Evolutionary conservation across 2,797 vertebrate genomes (phyloP).

Genomic region (Trichosurus vulpecula): DNA sequence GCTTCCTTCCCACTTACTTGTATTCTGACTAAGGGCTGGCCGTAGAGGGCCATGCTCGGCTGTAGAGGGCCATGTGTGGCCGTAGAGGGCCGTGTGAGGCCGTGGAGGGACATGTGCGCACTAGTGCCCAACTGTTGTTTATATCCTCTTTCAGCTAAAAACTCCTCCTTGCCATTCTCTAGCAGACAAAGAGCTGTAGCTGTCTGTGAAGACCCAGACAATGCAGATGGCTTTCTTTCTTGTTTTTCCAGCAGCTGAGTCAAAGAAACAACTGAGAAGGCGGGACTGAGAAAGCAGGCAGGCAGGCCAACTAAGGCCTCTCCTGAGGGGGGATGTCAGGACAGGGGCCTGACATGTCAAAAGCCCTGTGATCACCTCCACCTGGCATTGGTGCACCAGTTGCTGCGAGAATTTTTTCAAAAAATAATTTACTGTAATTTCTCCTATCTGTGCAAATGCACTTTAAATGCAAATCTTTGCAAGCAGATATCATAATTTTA

Average conservation of each 20-base stretch:
- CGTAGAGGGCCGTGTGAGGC: not conserved
- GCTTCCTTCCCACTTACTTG: not conserved
- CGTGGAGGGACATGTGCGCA: not conserved
- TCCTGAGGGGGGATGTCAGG: not conserved
- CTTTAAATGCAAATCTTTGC: not conserved
- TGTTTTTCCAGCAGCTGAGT: conserved; percentile 1
- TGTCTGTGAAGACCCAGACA: conserved; percentile 8
- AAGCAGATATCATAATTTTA: not conserved
- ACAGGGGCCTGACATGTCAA: not conserved
- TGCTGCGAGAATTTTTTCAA: not conserved
- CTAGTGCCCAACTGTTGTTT: not conserved
- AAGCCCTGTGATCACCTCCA: not conserved
- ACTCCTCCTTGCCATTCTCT: not conserved
- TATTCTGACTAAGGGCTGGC: not conserved
- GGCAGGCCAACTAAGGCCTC: not conserved
- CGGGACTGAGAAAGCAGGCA: not conserved
- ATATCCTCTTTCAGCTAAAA: conserved; percentile 11
- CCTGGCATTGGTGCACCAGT: not conserved
- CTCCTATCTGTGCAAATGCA: not conserved
- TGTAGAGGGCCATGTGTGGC: not conserved
- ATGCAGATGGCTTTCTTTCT: not conserved
- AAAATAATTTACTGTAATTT: not conserved
- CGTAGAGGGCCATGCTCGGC: not conserved
- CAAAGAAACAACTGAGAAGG: not conserved
- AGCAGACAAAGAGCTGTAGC: not conserved